Conservation (phyloP, 1,140 invertebrate species). For the Drosophila subobscura region DNA sequence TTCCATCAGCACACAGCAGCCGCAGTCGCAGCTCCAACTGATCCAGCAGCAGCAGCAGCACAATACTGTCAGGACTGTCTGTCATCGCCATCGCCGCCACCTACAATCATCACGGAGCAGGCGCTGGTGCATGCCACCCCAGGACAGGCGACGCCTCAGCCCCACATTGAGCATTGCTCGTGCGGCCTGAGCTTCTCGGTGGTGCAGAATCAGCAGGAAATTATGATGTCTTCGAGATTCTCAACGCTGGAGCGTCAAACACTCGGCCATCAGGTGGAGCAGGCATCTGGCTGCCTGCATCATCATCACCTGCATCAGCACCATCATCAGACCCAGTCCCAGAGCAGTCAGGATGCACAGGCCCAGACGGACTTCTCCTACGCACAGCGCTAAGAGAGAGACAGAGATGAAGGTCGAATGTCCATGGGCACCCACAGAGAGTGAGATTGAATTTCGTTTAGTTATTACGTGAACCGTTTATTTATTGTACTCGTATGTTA, state of each 20-base stretch:
- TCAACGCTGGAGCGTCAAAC: slow-evolving; percentile 43
- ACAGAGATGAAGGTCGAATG: background rate
- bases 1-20: slow-evolving; percentile 25
- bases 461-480: slow-evolving; percentile 35
- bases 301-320: slow-evolving; percentile 54
- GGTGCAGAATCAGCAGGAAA: slow-evolving; percentile 35
- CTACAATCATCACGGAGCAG: slow-evolving; percentile 75
- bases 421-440: slow-evolving; percentile 38
- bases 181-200: slow-evolving; percentile 75
- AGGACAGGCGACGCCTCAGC: slow-evolving; percentile 22
- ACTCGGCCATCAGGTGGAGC: slow-evolving; percentile 29
- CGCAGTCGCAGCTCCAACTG: background rate
- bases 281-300: slow-evolving; percentile 38
- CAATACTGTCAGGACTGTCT: slow-evolving; percentile 74
- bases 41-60: background rate
- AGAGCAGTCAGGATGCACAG: slow-evolving; percentile 56
- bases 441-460: slow-evolving; percentile 53
- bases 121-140: slow-evolving; percentile 70
- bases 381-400: slow-evolving; percentile 40
- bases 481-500: slow-evolving; percentile 15
- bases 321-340: slow-evolving; percentile 23
- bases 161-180: slow-evolving; percentile 76
- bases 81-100: slow-evolving; percentile 70
- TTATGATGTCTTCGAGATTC: slow-evolving; percentile 8
- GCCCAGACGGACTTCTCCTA: slow-evolving; percentile 72